Percentiles rank a stretch among this genome's conserved stretches.
Evolutionary conservation across 2,113 vertebrate species (phyloP).

Genomic region (Neolamprologus falcicula): DNA sequence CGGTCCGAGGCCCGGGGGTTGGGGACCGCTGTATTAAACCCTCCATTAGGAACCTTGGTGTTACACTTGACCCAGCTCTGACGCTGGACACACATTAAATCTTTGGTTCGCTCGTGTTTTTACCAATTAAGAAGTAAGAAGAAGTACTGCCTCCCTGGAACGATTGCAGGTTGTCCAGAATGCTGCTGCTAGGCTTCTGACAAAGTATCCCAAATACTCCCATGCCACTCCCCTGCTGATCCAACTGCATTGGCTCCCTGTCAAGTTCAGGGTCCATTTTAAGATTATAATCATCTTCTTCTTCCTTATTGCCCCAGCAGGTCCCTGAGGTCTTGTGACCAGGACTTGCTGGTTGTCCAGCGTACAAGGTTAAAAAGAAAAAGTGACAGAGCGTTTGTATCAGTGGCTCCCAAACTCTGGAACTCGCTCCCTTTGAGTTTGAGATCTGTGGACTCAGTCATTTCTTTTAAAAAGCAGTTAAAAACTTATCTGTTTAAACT

Average conservation of each 20-base stretch:
- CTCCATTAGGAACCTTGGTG: background rate
- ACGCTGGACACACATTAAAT: background rate
- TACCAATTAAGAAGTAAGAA: no score
- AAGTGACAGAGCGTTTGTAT: accelerated
- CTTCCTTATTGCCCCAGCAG: background rate
- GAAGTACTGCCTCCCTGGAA: background rate
- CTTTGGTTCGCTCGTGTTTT: background rate
- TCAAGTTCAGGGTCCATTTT: background rate
- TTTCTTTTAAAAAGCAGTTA: background rate
- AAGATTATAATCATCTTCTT: background rate
- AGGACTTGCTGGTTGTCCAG: accelerated
- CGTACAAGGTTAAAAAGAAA: accelerated
- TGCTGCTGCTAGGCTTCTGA: accelerated
- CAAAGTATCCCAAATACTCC: background rate
- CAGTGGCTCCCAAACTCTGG: background rate
- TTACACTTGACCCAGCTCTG: background rate
- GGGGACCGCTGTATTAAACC: no score
- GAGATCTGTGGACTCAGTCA: background rate
- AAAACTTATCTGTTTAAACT: background rate
- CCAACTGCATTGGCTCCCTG: accelerated
- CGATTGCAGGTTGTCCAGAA: accelerated
- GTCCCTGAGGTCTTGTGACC: background rate
- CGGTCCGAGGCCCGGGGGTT: no score
- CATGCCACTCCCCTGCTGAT: background rate
- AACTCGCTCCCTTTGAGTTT: background rate